A percentile compares a stretch with the other conserved stretches of the same genome.
Conservation (phyloP, 2,797 vertebrate species). For the Gallinago solitaria region DNA sequence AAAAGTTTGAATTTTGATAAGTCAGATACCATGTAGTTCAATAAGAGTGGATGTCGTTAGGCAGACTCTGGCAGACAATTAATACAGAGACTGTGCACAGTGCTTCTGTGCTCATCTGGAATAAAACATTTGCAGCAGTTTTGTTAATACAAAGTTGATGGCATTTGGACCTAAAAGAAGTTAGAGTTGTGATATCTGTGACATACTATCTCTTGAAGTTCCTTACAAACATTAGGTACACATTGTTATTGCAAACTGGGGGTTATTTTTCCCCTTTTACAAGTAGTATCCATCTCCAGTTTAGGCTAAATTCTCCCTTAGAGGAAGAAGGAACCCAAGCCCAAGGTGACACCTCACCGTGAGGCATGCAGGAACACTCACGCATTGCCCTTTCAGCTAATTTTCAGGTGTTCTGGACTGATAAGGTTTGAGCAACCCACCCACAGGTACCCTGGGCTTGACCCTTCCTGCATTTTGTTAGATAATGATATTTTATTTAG, state of each 20-base stretch:
- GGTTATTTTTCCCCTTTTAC: background rate
- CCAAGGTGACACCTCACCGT: too few species aligned
- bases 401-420: background rate
- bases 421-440: background rate
- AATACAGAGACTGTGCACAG: too few species aligned
- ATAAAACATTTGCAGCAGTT: background rate
- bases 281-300: background rate
- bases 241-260: background rate
- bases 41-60: background rate
- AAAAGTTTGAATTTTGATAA: background rate
- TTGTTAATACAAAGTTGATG: background rate
- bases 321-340: background rate
- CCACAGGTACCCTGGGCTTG: background rate
- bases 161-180: background rate
- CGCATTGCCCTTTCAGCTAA: background rate
- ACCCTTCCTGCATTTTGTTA: background rate
- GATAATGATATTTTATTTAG: background rate
- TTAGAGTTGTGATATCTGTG: background rate
- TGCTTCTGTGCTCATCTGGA: background rate
- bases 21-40: background rate
- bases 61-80: background rate
- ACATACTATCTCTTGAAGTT: background rate
- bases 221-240: background rate
- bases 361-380: background rate
- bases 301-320: background rate